Evolutionary conservation across 2,113 vertebrate species (phyloP), one percentile per base, ranked within the genome.

Genomic region (Chloropsis hardwickii): DNA sequence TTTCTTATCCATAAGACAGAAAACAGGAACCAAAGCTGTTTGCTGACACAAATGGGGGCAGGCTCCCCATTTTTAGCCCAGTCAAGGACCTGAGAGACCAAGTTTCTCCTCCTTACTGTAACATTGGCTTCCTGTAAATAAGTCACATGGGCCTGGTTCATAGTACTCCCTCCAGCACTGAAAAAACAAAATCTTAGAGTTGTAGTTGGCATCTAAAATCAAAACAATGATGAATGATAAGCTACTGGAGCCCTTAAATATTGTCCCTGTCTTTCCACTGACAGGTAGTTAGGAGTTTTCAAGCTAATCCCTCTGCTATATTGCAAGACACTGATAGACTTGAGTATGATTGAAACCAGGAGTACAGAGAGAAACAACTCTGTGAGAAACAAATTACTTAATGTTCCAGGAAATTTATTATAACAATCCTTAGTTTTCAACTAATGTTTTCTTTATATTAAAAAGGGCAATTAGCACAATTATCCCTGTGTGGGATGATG

Each of bases 61-160:
- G n/a, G 19, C n/a, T 61, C 45, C 50, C 12, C 24, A 27, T 58
- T 56, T n/a, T 12, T 14, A 64, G 8, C 10, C 20, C 74, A 39
- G 31, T 12, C 77, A 81, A 73, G 45, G 29, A 65, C 42, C 7
- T 53, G 11, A 45, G 23, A 35, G 8, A 57, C 13, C 9, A 67
- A 27, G 3, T 73, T 72, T 90, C 39, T 56, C 24, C 56, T 67
- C 23, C n/a, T 48, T 45, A 16, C 23, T 54, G 6, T 56, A 79
- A 44, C 10, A 7, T 0, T 11, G 54, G 22, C 25, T 79, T 82
- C 33, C 12, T 44, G 16, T 33, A 40, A 91, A 40, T 3, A 2
- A 10, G 17, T 74, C 47, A 66, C 3, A 1, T 0, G 0, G 58
- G 11, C 5, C 28, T 47, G 28, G 17, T 14, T 78, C 45, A 23